phyloP scores from a whole-genome alignment of 2,113 vertebrate genomes.

The Perca schrenkii region DNA sequence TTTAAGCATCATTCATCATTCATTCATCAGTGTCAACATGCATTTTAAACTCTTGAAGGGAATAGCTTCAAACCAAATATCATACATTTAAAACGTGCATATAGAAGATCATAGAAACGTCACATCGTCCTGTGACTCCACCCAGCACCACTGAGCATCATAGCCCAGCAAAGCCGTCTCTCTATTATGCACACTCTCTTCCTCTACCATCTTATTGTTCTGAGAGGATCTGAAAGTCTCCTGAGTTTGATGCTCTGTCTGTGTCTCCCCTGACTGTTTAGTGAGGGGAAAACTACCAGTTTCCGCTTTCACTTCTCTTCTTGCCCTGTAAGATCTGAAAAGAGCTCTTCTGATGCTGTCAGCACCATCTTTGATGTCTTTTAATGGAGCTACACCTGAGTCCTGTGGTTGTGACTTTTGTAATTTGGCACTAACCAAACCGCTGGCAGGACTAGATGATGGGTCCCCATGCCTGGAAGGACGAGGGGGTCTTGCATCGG shows the following conservation, averaged over 20 bases:
- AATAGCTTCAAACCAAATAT: constrained; percentile 18
- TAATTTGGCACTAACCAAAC: background rate
- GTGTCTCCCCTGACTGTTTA: constrained; percentile 12
- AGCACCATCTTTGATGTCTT: background rate
- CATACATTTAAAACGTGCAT: background rate
- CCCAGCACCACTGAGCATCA: constrained; percentile 77
- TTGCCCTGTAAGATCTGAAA: constrained; percentile 52
- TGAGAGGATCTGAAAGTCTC: constrained; percentile 3
- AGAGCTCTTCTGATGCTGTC: constrained; percentile 57
- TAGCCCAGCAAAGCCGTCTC: constrained; percentile 56
- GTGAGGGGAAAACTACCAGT: background rate
- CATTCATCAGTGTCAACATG: constrained; percentile 3
- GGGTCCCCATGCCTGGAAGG: background rate
- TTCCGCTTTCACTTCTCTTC: constrained; percentile 9
- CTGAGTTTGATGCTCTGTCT: background rate
- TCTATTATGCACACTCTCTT: background rate
- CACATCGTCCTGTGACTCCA: constrained; percentile 78
- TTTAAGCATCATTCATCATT: background rate
- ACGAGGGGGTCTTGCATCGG: constrained; percentile 17
- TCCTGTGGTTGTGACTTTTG: background rate
- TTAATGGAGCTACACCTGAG: no score
- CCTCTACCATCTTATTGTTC: background rate
- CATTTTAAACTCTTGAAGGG: background rate
- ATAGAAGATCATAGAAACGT: constrained; percentile 67
- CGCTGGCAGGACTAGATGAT: background rate